Evolutionary conservation across 2,888 invertebrate species (phyloP).

Genomic region (Mesorhabditis belari): DNA sequence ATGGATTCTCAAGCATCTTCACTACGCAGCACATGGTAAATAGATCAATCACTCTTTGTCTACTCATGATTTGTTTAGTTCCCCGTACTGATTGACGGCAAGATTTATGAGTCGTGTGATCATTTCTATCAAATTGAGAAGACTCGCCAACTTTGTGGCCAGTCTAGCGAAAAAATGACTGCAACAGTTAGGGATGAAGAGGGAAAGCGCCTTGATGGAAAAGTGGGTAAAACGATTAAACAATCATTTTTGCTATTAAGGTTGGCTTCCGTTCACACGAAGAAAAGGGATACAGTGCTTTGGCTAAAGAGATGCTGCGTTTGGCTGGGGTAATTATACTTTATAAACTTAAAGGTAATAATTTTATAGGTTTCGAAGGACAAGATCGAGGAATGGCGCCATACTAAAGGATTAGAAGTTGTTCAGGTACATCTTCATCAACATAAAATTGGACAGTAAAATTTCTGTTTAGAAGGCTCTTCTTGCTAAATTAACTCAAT

Average conservation of each 20-base stretch:
- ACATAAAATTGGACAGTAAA: no score
- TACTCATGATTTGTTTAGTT: constrained; percentile 6
- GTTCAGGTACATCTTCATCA: constrained; percentile 7
- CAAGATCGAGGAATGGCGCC: constrained; percentile 22
- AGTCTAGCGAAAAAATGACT: constrained; percentile 10
- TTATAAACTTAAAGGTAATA: neutral
- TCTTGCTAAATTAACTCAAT: constrained; percentile 23
- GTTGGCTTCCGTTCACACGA: neutral
- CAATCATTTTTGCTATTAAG: no score
- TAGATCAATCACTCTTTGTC: no score
- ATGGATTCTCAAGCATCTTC: constrained; percentile 26
- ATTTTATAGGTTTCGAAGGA: constrained; percentile 10
- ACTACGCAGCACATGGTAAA: constrained; percentile 27
- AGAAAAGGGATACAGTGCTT: neutral
- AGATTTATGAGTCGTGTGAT: constrained; percentile 28
- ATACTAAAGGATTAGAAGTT: constrained; percentile 19
- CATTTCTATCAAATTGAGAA: constrained; percentile 35
- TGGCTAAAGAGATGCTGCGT: constrained; percentile 4
- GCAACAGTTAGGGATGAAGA: constrained; percentile 14
- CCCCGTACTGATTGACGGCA: constrained; percentile 25
- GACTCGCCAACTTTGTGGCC: constrained; percentile 17
- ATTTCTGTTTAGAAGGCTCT: constrained; percentile 14
- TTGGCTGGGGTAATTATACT: neutral
- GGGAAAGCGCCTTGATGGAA: constrained; percentile 12
- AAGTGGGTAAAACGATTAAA: neutral